Percentiles rank a stretch among this genome's conserved stretches.
phyloP scores from a whole-genome alignment of 2,797 vertebrate genomes.

The Crax fasciolata region DNA sequence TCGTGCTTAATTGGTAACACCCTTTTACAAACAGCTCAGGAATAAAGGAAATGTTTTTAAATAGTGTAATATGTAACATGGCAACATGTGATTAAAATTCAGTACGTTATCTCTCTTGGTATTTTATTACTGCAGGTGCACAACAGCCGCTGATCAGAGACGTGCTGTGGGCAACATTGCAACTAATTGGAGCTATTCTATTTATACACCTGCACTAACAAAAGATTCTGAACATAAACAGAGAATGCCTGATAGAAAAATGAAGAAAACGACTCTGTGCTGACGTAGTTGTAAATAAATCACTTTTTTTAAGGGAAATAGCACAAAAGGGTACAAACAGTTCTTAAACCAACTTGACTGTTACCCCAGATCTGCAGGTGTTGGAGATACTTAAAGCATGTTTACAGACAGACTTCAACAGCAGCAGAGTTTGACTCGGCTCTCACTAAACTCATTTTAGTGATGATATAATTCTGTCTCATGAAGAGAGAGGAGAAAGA shows the following conservation, averaged over 20 bases:
- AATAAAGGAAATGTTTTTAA: background rate
- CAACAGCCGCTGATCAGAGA: background rate
- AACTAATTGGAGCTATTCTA: background rate
- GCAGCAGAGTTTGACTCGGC: background rate
- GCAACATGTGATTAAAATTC: background rate
- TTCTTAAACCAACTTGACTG: background rate
- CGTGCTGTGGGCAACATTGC: background rate
- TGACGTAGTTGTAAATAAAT: background rate
- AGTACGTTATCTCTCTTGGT: background rate
- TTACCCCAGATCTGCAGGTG: background rate
- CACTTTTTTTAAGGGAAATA: background rate
- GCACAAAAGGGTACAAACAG: background rate
- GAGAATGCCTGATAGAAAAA: background rate
- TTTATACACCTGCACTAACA: constrained; percentile 34
- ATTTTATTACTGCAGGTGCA: constrained; percentile 42
- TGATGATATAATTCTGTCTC: background rate
- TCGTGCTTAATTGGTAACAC: background rate
- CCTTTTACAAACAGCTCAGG: background rate
- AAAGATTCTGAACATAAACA: background rate
- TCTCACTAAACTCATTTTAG: background rate
- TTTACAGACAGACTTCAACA: background rate
- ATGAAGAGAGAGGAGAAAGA: background rate
- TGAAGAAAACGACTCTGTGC: background rate
- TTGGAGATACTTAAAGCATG: background rate
- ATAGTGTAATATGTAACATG: background rate